phyloP scores from a whole-genome alignment of 2,113 vertebrate species.

The Bubo scandiacus region DNA sequence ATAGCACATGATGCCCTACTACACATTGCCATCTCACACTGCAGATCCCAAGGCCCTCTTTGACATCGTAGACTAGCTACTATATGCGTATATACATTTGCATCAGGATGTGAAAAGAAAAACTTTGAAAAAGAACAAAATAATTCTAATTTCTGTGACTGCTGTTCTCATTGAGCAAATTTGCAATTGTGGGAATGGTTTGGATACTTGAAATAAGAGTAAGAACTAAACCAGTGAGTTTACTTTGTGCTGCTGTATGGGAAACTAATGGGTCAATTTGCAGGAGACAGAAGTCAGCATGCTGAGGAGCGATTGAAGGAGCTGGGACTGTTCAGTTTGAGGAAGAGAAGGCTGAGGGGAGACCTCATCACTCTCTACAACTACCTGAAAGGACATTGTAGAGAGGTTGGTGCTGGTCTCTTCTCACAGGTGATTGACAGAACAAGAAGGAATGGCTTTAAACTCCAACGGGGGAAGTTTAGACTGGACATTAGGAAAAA shows the following conservation, averaged over 20 bases:
- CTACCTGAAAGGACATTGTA: no score
- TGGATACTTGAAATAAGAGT: neutral
- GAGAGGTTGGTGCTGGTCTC: no score
- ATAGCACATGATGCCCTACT: neutral
- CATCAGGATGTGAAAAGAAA: neutral
- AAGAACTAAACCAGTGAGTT: neutral
- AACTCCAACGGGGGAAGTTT: no score
- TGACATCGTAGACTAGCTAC: neutral
- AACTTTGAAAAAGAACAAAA: neutral
- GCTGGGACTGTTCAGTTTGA: no score
- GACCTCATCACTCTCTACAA: no score
- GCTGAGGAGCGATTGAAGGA: no score
- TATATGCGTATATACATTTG: fast-evolving
- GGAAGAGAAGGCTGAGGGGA: no score
- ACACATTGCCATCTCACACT: fast-evolving
- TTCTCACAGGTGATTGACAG: no score
- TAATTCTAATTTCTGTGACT: neutral
- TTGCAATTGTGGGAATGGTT: fast-evolving
- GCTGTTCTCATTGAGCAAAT: neutral
- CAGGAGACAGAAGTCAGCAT: neutral
- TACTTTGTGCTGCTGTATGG: neutral
- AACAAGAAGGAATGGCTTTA: no score
- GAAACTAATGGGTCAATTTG: neutral
- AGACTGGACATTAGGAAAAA: no score
- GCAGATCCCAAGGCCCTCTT: neutral